Conservation (phyloP, 1,140 invertebrate species). For the Orussus abietinus region DNA sequence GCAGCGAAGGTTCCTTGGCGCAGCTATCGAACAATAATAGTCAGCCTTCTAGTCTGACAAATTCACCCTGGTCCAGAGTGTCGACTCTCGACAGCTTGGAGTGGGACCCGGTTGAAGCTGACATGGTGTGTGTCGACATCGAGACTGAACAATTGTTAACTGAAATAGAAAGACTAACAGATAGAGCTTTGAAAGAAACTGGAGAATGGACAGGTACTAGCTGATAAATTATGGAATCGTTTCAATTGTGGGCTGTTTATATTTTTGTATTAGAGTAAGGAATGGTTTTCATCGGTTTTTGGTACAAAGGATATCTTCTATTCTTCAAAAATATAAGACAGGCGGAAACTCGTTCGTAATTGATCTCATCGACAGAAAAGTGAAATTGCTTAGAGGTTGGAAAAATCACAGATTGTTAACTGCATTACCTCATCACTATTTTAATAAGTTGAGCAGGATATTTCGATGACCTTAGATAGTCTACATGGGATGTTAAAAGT, state of each 20-base stretch:
- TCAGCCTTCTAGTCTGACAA: slow-evolving; percentile 40
- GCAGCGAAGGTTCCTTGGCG: slow-evolving; percentile 25
- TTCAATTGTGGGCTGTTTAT: slow-evolving; percentile 28
- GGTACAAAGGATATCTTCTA: no score
- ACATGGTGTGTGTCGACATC: slow-evolving; percentile 45
- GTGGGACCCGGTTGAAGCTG: slow-evolving; percentile 56
- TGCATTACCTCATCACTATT: no score
- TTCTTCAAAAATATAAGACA: no score
- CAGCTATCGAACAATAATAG: slow-evolving; percentile 33
- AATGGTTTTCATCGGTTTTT: no score
- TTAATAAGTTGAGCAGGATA: no score
- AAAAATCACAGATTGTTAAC: no score
- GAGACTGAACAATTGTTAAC: slow-evolving; percentile 55
- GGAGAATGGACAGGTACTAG: slow-evolving; percentile 44
- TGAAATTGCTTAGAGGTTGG: no score
- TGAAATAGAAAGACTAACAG: slow-evolving; percentile 56
- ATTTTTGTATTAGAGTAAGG: slow-evolving; percentile 35
- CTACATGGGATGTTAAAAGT: no score
- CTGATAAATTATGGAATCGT: slow-evolving; percentile 31
- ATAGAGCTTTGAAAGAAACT: slow-evolving; percentile 54
- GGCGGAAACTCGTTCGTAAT: no score
- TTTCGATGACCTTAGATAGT: no score
- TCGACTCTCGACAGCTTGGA: slow-evolving; percentile 57
- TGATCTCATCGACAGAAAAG: no score
- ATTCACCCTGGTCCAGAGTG: slow-evolving; percentile 53